Evolutionary conservation across 2,888 invertebrate genomes (phyloP).

Genomic region (Rhodophaea formosa): DNA sequence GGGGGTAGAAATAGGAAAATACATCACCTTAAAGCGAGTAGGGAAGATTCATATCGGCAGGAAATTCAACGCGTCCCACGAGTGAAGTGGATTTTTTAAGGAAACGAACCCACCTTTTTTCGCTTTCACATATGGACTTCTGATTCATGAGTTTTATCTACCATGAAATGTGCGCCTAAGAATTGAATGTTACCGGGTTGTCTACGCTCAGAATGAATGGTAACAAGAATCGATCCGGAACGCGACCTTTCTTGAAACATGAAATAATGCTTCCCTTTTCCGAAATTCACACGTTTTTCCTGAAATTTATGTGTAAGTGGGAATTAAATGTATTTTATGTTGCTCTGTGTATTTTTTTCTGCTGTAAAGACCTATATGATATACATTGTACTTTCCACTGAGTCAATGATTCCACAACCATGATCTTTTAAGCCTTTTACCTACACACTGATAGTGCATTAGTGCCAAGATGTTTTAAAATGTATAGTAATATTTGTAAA

Average conservation of each 20-base stretch:
- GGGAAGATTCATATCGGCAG: slow-evolving; percentile 80
- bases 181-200: slow-evolving; percentile 71
- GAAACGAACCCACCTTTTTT: slow-evolving; percentile 66
- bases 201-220: slow-evolving; percentile 57
- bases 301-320: neutral
- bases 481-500: too few species aligned
- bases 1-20: slow-evolving; percentile 77
- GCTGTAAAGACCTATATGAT: too few species aligned
- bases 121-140: slow-evolving; percentile 70
- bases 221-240: slow-evolving; percentile 44
- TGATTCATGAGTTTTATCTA: slow-evolving; percentile 80
- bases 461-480: too few species aligned
- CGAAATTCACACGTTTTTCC: slow-evolving; percentile 1
- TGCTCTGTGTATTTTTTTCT: neutral
- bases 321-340: neutral
- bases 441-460: too few species aligned
- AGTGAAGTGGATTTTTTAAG: slow-evolving; percentile 66
- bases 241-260: slow-evolving; percentile 10
- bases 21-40: slow-evolving; percentile 80
- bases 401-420: too few species aligned
- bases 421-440: too few species aligned
- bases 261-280: slow-evolving; percentile 22
- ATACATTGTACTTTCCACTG: too few species aligned
- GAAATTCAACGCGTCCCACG: slow-evolving; percentile 74
- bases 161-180: slow-evolving; percentile 72